Percentiles rank a stretch among this genome's conserved stretches.
Conservation (phyloP, 1,140 invertebrate genomes). For the Zaprionus tsacasi region DNA sequence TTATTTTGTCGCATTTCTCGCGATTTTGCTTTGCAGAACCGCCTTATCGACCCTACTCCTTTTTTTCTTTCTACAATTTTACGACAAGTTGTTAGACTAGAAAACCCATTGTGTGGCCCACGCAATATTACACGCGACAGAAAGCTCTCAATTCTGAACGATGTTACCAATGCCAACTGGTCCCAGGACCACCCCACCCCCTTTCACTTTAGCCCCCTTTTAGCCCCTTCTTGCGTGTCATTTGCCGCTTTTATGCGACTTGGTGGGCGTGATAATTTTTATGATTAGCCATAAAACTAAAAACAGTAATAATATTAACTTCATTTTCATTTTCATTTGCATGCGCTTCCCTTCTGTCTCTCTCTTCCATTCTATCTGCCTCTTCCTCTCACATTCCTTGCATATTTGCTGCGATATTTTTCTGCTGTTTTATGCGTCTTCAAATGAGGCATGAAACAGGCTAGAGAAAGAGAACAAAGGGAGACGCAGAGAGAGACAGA, state of each 20-base stretch:
- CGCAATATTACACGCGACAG: conserved; percentile 10
- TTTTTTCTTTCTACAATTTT: conserved; percentile 1
- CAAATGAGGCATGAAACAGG: conserved; percentile 47
- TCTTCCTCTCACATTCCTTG: conserved; percentile 46
- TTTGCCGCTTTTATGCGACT: conserved; percentile 53
- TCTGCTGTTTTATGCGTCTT: conserved; percentile 25
- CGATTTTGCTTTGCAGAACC: neutral
- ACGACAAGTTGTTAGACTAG: conserved; percentile 28
- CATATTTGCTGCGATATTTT: conserved; percentile 65
- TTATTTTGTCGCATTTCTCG: neutral
- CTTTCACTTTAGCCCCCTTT: neutral
- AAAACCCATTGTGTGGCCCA: conserved; percentile 14
- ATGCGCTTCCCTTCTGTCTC: conserved; percentile 6
- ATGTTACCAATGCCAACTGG: neutral
- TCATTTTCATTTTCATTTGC: conserved; percentile 74
- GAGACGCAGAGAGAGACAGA: neutral
- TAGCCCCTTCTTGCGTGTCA: conserved; percentile 23
- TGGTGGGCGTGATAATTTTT: conserved; percentile 82
- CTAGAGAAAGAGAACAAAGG: neutral
- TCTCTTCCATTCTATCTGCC: conserved; percentile 9
- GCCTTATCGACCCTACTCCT: neutral
- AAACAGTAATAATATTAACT: conserved; percentile 83
- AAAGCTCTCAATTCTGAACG: neutral
- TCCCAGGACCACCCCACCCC: neutral
- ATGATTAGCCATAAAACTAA: conserved; percentile 82